Evolutionary conservation across 2,113 vertebrate genomes (phyloP), one percentile per base, ranked within the genome.

Genomic region (Picathartes gymnocephalus): DNA sequence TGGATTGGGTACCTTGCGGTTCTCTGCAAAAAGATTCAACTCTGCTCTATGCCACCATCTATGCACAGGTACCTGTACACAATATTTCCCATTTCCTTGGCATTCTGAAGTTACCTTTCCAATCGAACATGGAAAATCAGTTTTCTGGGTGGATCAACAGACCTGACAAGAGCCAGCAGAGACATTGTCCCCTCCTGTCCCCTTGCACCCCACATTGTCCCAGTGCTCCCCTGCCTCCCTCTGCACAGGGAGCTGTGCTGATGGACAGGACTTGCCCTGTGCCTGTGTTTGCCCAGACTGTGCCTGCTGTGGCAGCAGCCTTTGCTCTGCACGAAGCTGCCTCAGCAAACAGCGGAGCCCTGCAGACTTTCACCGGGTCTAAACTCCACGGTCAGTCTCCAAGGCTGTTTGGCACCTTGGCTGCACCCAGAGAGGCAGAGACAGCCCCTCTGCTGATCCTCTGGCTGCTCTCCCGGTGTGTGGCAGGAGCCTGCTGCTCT

Each of bases 1-100:
- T 1, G 9, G 45, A 31, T 8, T 48, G 42, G 17, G 17, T 6
- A 35, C 6, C 37, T 30, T 2, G 6, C 11, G 6, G 3, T 50
- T 53, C 53, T 30, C 27, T 44, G 58, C 53, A 40, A 3, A 44
- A 54, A 61, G 40, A 28, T 31, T 58, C 24, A 30, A 4, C 21
- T 28, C 15, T 9, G 13, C 11, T 12, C 12, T 3, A 2, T 6
- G 1, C 42, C 8, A 31, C 54, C 8, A 12, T 2, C 68, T 45
- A 4, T 5, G 15, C 28, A 19, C 17, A 33, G 42, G 33, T 20
- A 23, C 31, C 68, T 24, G 28, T 42, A 28, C 31, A 33, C 31
- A 42, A 16, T 1, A 27, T 10, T 37, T 76, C 22, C 15, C 31
- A 33, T 33, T 83, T 65, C 71, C 77, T 40, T 15, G 19, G 15